Evolutionary conservation across 2,888 invertebrate species (phyloP).

Genomic region (Hemicrepidius hirtus): DNA sequence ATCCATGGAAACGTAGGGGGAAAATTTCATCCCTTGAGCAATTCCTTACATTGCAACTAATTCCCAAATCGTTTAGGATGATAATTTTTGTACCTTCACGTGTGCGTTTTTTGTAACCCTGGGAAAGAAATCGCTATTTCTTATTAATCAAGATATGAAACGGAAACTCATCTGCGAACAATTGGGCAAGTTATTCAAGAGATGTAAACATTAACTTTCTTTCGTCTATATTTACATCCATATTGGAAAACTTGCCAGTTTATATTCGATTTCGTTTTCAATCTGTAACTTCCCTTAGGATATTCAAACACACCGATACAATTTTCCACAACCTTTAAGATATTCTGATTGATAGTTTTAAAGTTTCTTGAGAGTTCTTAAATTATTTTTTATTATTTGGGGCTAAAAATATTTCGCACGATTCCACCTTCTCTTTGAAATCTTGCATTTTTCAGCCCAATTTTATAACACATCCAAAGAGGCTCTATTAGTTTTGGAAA

Average conservation of each 20-base stretch:
- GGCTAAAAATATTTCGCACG: too few relatives aligned
- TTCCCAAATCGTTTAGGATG: conserved; percentile 37
- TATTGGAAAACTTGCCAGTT: conserved; percentile 36
- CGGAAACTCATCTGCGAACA: neutral
- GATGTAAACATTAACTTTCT: conserved; percentile 5
- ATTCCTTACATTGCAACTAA: neutral
- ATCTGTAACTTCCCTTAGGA: conserved; percentile 32
- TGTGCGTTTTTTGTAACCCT: neutral
- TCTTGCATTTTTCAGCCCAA: too few relatives aligned
- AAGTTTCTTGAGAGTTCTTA: neutral
- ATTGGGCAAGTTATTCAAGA: neutral
- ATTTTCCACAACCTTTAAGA: conserved; percentile 7
- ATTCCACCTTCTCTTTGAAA: too few relatives aligned
- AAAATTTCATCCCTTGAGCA: conserved; percentile 1
- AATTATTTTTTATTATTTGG: too few relatives aligned
- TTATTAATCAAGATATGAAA: too few relatives aligned
- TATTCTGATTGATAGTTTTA: conserved; percentile 3
- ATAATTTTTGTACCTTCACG: conserved; percentile 26
- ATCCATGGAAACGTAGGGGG: too few relatives aligned
- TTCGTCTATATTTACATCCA: conserved; percentile 31
- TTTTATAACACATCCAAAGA: too few relatives aligned
- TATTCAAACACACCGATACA: conserved; percentile 12
- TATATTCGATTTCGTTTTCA: conserved; percentile 39
- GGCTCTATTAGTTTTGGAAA: too few relatives aligned
- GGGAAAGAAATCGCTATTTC: too few relatives aligned